These are phyloP conservation scores for Philereme transversata DNA, from an alignment of 2,888 invertebrate genomes.

Conservation along the genomic window DNA sequence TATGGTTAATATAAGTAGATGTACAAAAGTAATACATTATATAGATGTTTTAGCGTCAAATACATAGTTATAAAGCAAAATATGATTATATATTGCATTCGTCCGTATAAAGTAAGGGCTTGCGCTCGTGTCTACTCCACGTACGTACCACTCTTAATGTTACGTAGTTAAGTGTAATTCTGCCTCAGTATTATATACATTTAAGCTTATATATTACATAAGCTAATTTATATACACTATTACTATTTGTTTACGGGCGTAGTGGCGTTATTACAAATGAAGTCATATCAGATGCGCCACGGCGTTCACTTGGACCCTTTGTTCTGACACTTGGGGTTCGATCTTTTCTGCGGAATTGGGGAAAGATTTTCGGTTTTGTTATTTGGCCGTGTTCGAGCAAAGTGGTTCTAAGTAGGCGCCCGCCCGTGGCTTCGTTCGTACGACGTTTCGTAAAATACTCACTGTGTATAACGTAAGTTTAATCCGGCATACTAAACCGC, in stretches of 20 bases:
- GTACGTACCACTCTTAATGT: constrained; percentile 82
- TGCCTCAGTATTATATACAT: constrained; percentile 84
- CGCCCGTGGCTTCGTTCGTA: constrained; percentile 78
- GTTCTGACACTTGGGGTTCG: constrained; percentile 40
- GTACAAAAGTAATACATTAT: constrained; percentile 84
- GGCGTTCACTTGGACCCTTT: constrained; percentile 58
- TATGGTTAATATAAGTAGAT: constrained; percentile 83
- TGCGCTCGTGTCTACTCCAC: constrained; percentile 83
- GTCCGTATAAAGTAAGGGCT: constrained; percentile 84
- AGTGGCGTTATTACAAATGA: constrained; percentile 76
- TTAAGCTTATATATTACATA: constrained; percentile 84
- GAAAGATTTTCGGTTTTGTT: no score
- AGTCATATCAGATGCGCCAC: constrained; percentile 81
- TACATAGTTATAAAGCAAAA: constrained; percentile 84
- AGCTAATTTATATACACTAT: constrained; percentile 83
- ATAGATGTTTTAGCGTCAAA: constrained; percentile 85
- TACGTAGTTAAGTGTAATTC: constrained; percentile 84
- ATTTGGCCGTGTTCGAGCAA: constrained; percentile 41
- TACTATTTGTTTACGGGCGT: constrained; percentile 79
- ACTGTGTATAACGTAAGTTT: constrained; percentile 80
- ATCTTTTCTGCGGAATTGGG: not conserved
- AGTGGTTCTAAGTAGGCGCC: constrained; percentile 57
- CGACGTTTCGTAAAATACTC: constrained; percentile 78
- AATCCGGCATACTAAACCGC: constrained; percentile 74
- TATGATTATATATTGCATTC: constrained; percentile 84